Evolutionary conservation across 2,797 vertebrate genomes (phyloP).

Genomic region (Diplodus puntazzo): DNA sequence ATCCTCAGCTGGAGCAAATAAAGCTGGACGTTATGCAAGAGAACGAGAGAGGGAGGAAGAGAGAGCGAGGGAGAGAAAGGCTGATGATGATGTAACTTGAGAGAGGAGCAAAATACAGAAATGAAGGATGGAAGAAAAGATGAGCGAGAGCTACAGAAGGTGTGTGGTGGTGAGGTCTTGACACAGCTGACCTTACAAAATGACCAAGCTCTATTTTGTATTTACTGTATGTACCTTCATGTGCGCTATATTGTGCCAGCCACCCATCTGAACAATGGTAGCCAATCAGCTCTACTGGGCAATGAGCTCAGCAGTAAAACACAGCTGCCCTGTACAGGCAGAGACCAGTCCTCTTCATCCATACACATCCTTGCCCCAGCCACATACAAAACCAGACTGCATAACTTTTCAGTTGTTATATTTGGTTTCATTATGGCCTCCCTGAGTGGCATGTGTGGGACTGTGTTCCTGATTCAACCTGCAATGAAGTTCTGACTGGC

Average conservation of each 20-base stretch:
- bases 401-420: constrained; percentile 19
- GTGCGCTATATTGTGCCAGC: constrained; percentile 46
- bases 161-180: constrained; percentile 25
- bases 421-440: constrained; percentile 36
- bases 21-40: constrained; percentile 85
- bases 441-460: constrained; percentile 2
- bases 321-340: constrained; percentile 50
- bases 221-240: constrained; percentile 34
- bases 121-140: constrained; percentile 35
- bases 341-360: constrained; percentile 38
- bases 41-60: constrained; percentile 51
- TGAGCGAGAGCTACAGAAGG: constrained; percentile 17
- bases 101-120: constrained; percentile 65
- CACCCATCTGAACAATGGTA: constrained; percentile 58
- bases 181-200: constrained; percentile 30
- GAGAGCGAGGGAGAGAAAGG: constrained; percentile 30
- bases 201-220: constrained; percentile 2
- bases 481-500: constrained; percentile 7
- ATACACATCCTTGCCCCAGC: constrained; percentile 24
- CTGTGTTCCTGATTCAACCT: constrained; percentile 17
- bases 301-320: constrained; percentile 60
- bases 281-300: constrained; percentile 38
- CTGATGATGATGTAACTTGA: constrained; percentile 79
- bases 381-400: constrained; percentile 32
- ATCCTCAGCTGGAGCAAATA: constrained; percentile 85